Conservation (phyloP, 2,113 vertebrate genomes). For the Ahaetulla prasina region DNA sequence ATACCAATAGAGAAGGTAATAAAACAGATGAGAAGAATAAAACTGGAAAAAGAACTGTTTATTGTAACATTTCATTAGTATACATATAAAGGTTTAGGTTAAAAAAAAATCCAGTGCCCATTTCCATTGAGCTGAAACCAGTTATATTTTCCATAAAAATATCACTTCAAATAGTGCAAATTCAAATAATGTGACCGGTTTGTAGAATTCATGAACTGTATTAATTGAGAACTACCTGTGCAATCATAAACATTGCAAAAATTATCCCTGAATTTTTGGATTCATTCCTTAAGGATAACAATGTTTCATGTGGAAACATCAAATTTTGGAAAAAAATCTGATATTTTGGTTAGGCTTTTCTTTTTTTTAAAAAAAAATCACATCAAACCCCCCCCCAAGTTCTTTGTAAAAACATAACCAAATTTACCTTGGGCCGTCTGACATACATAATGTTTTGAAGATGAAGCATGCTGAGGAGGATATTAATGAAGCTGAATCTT, state of each 20-base stretch:
- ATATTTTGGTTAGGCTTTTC: neutral
- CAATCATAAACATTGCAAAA: neutral
- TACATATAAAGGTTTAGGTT: neutral
- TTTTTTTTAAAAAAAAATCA: neutral
- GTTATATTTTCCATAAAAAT: neutral
- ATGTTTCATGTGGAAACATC: neutral
- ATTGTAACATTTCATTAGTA: neutral
- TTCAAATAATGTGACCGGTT: neutral
- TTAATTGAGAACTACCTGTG: neutral
- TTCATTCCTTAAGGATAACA: neutral
- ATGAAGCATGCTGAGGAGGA: neutral
- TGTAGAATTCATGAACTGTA: neutral
- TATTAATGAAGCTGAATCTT: fast-evolving
- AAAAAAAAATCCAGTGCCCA: neutral
- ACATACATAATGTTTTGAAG: neutral
- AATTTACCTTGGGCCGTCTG: neutral
- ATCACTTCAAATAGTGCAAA: neutral
- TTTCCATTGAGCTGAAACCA: neutral
- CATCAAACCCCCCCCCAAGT: neutral
- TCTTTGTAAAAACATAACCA: neutral
- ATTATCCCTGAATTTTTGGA: neutral
- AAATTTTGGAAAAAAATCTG: neutral
- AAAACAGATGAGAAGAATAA: neutral
- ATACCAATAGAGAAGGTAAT: neutral
- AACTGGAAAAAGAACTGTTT: neutral